phyloP scores from a whole-genome alignment of 1,140 invertebrate species.

The Orius laevigatus region DNA sequence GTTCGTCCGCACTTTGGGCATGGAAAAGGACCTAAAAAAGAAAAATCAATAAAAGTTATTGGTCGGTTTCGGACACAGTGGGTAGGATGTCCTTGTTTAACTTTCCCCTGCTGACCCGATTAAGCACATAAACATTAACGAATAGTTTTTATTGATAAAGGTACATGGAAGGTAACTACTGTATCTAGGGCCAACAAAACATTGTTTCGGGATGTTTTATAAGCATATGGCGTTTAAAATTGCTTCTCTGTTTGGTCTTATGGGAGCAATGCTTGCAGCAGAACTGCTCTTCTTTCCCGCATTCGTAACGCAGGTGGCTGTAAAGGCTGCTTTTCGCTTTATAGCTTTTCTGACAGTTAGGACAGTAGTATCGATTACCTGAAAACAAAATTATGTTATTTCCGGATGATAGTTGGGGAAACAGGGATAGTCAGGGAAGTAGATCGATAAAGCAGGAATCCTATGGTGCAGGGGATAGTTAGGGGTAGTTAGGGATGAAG shows the following conservation, averaged over 20 bases:
- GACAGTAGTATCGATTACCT: constrained; percentile 12
- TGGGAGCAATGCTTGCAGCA: constrained; percentile 5
- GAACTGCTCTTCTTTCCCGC: constrained; percentile 20
- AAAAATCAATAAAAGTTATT: background rate
- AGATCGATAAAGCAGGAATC: no score
- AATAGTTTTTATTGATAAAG: background rate
- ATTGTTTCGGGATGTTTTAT: constrained; percentile 18
- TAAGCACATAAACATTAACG: no score
- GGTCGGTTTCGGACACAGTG: no score
- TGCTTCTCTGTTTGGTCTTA: constrained; percentile 10
- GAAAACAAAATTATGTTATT: background rate
- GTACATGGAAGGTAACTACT: background rate
- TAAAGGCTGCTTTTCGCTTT: constrained; percentile 22
- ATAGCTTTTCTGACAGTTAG: constrained; percentile 24
- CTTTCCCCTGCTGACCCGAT: no score
- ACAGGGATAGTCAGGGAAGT: no score
- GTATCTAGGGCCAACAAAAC: no score
- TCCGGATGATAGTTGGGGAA: no score
- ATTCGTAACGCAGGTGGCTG: constrained; percentile 25
- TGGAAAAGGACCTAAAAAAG: constrained; percentile 10
- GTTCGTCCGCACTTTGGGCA: constrained; percentile 13
- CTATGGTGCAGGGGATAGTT: no score
- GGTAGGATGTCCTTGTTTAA: no score
- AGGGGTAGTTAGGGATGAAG: no score
- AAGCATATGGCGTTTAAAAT: background rate